phyloP scores from a whole-genome alignment of 1,140 invertebrate species.

The Dendroctonus valens region DNA sequence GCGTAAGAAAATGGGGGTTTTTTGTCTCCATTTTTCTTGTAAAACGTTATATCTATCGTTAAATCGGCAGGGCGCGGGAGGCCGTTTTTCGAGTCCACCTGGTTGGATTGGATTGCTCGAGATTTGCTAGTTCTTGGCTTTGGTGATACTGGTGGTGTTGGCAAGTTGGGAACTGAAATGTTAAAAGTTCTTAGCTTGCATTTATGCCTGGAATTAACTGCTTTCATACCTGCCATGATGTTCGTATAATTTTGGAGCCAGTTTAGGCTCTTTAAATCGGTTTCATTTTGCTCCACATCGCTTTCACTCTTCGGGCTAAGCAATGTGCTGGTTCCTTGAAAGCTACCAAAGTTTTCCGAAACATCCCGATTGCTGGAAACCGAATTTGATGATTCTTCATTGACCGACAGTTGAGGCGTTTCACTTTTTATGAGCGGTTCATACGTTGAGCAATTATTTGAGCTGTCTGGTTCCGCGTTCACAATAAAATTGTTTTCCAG shows the following conservation, averaged over 20 bases:
- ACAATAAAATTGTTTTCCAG: slow-evolving; percentile 8
- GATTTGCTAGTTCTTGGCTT: slow-evolving; percentile 52
- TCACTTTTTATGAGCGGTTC: not conserved
- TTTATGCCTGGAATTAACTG: not conserved
- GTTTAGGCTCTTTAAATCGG: slow-evolving; percentile 80
- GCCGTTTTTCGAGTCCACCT: slow-evolving; percentile 10
- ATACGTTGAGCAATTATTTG: not conserved
- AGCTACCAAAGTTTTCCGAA: not conserved
- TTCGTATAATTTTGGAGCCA: slow-evolving; percentile 88
- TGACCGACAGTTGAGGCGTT: slow-evolving; percentile 1
- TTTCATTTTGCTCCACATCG: slow-evolving; percentile 58
- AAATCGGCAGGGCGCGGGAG: slow-evolving; percentile 54
- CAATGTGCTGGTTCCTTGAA: slow-evolving; percentile 25
- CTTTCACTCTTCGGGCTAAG: slow-evolving; percentile 38
- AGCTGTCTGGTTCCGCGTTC: not conserved
- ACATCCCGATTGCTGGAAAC: slow-evolving; percentile 4
- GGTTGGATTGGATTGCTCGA: slow-evolving; percentile 41
- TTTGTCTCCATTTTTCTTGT: slow-evolving; percentile 74
- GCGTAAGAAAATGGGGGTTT: slow-evolving; percentile 93
- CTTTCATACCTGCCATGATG: slow-evolving; percentile 54
- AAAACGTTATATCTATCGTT: slow-evolving; percentile 70
- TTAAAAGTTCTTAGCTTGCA: not conserved
- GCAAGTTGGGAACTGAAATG: slow-evolving; percentile 63
- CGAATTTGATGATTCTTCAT: slow-evolving; percentile 5
- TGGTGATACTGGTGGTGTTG: slow-evolving; percentile 76